These are phyloP conservation scores for Spatulosminthurus flaviceps DNA, from an alignment of 2,888 invertebrate genomes.

Conservation along the genomic window DNA sequence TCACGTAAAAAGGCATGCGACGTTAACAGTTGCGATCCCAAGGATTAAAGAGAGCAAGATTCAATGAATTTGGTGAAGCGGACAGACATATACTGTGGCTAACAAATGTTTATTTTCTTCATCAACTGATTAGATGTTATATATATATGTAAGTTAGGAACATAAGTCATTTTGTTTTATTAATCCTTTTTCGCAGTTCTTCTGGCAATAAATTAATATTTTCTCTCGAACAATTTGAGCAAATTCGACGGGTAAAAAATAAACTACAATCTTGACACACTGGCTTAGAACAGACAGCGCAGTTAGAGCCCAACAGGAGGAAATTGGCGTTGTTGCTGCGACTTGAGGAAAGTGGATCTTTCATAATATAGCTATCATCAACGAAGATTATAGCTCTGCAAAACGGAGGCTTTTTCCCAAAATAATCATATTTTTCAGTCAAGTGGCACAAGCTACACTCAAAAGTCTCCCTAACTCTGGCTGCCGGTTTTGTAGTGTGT, in stretches of 20 bases:
- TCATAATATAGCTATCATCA: conserved; percentile 82
- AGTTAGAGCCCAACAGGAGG: conserved; percentile 80
- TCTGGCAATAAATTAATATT: conserved; percentile 74
- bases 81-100: too few species aligned
- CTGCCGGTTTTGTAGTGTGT: not conserved
- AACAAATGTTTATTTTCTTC: not conserved
- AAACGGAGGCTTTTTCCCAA: conserved; percentile 79
- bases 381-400: conserved; percentile 74
- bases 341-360: conserved; percentile 82
- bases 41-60: too few species aligned
- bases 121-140: not conserved
- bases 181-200: conserved; percentile 68
- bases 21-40: too few species aligned
- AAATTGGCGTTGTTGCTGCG: conserved; percentile 77
- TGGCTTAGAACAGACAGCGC: conserved; percentile 74
- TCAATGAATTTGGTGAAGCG: too few species aligned
- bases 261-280: conserved; percentile 85
- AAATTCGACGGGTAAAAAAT: conserved; percentile 79
- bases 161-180: conserved; percentile 38
- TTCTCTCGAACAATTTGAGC: conserved; percentile 75
- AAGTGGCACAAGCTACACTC: conserved; percentile 75
- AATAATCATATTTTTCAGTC: conserved; percentile 78
- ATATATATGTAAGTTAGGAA: not conserved
- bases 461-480: conserved; percentile 68
- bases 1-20: too few species aligned